Evolutionary conservation across 2,888 invertebrate species (phyloP).

Genomic region (Dorcus parallelipipedus): DNA sequence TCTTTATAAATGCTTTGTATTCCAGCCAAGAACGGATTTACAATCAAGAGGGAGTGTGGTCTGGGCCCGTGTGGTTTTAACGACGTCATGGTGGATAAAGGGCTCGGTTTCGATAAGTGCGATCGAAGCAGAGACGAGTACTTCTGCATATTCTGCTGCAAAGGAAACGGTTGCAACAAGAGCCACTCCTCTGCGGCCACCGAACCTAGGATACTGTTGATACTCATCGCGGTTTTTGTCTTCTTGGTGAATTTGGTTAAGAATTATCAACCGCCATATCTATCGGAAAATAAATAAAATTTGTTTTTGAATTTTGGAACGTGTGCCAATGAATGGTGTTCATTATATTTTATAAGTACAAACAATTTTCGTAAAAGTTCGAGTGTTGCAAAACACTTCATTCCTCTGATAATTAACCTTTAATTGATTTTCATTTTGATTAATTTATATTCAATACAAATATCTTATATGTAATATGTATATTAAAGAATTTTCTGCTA

Average conservation of each 20-base stretch:
- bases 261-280: slow-evolving; percentile 26
- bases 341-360: too few species aligned
- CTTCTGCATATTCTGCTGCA: slow-evolving; percentile 49
- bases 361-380: too few species aligned
- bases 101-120: slow-evolving; percentile 46
- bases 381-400: too few species aligned
- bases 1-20: slow-evolving; percentile 15
- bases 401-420: too few species aligned
- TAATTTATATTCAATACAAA: too few species aligned
- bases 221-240: slow-evolving; percentile 11
- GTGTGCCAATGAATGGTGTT: too few species aligned
- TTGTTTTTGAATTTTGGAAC: too few species aligned
- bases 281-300: slow-evolving; percentile 1
- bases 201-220: slow-evolving; percentile 2
- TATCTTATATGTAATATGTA: too few species aligned
- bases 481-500: too few species aligned
- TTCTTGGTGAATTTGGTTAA: slow-evolving; percentile 21
- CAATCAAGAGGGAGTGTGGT: slow-evolving; percentile 48
- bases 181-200: slow-evolving; percentile 17
- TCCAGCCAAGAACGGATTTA: slow-evolving; percentile 44
- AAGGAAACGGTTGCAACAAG: slow-evolving; percentile 47
- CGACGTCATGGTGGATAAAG: slow-evolving; percentile 41
- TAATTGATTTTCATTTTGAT: too few species aligned
- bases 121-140: slow-evolving; percentile 46
- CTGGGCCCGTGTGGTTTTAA: slow-evolving; percentile 49